phyloP scores from a whole-genome alignment of 2,888 invertebrate species.

The Stratiomys singularior region DNA sequence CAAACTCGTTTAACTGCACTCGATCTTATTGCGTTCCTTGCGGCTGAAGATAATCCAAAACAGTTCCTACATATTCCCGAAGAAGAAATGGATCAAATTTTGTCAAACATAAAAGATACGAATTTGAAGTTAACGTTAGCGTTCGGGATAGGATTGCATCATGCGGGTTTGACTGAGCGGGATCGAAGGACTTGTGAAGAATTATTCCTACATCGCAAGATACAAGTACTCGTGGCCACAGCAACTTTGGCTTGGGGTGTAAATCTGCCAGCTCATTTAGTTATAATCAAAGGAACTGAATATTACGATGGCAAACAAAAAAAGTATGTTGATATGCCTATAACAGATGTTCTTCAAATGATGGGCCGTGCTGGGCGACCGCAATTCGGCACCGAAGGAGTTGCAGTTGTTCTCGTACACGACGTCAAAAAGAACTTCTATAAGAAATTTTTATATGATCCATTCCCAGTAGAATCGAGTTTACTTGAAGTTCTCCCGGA shows the following conservation, averaged over 20 bases:
- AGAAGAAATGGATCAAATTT: slow-evolving; percentile 82
- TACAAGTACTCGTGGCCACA: slow-evolving; percentile 96
- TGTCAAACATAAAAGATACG: slow-evolving; percentile 80
- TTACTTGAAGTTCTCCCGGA: slow-evolving; percentile 91
- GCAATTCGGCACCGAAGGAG: slow-evolving; percentile 93
- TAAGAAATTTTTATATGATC: slow-evolving; percentile 98
- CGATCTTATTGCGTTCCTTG: slow-evolving; percentile 90
- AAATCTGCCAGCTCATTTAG: slow-evolving; percentile 97
- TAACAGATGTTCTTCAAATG: slow-evolving; percentile 99
- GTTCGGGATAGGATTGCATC: slow-evolving; percentile 98
- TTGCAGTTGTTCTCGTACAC: slow-evolving; percentile 89
- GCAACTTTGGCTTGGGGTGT: slow-evolving; percentile 99
- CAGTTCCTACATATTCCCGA: slow-evolving; percentile 93
- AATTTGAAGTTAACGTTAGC: slow-evolving; percentile 93
- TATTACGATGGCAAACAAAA: slow-evolving; percentile 97
- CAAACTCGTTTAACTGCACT: slow-evolving; percentile 97
- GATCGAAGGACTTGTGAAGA: slow-evolving; percentile 94
- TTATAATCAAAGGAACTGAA: slow-evolving; percentile 99
- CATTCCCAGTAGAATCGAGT: slow-evolving; percentile 98
- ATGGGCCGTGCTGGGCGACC: slow-evolving; percentile 99
- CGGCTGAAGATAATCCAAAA: slow-evolving; percentile 91
- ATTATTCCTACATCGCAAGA: slow-evolving; percentile 92
- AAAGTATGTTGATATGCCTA: slow-evolving; percentile 99
- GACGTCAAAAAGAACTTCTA: slow-evolving; percentile 99
- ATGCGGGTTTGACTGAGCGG: slow-evolving; percentile 94